Conservation (phyloP, 2,888 invertebrate genomes). For the Rutpela maculata region DNA sequence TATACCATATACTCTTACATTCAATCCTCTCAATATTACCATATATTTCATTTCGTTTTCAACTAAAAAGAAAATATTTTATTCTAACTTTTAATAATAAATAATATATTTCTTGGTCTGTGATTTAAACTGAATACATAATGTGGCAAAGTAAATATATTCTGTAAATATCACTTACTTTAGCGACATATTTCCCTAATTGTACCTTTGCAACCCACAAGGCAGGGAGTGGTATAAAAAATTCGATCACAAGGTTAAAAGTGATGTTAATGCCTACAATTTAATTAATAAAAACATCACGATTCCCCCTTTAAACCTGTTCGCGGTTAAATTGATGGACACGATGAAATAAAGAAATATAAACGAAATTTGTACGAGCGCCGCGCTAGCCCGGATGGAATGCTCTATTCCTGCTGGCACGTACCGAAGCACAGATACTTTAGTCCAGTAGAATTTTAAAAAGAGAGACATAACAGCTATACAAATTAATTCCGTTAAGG, state of each 20-base stretch:
- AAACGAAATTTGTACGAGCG: constrained; percentile 42
- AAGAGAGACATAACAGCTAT: not conserved
- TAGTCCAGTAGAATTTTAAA: constrained; percentile 14
- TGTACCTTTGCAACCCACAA: not conserved
- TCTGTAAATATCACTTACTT: not conserved
- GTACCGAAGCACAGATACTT: not conserved
- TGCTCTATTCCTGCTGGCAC: constrained; percentile 22
- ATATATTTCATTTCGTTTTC: too few species aligned
- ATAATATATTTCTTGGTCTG: too few species aligned
- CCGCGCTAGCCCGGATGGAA: not conserved
- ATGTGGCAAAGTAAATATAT: not conserved
- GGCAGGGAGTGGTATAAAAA: not conserved
- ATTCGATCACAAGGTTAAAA: constrained; percentile 8
- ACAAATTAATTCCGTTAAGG: not conserved
- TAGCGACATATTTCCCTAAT: not conserved
- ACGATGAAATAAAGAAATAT: constrained; percentile 52
- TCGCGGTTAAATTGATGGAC: constrained; percentile 49
- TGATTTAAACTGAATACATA: too few species aligned
- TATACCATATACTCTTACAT: too few species aligned
- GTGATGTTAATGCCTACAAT: constrained; percentile 40
- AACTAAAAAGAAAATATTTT: too few species aligned
- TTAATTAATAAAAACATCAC: constrained; percentile 54
- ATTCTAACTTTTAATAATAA: too few species aligned
- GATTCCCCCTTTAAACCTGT: constrained; percentile 49
- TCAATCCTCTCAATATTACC: too few species aligned